These are phyloP conservation scores for Lampris megalopsis DNA, from an alignment of 2,113 vertebrate species.

Conservation along the genomic window DNA sequence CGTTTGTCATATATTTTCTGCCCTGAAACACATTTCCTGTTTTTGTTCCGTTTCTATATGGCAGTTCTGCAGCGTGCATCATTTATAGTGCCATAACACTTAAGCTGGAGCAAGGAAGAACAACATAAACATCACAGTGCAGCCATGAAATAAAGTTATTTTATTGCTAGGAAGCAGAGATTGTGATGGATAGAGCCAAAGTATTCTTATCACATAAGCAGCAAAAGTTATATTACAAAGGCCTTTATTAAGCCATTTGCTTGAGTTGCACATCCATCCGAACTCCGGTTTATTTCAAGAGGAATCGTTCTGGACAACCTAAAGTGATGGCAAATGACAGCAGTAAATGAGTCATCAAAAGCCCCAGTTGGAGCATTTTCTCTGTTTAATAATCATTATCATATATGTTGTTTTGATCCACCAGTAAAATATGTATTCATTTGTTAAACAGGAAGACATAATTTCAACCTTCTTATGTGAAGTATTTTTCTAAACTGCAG, in stretches of 20 bases:
- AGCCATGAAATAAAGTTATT: constrained; percentile 13
- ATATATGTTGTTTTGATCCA: no score
- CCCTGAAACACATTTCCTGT: no score
- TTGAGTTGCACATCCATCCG: constrained; percentile 11
- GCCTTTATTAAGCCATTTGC: constrained; percentile 8
- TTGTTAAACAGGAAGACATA: no score
- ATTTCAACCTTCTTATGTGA: background rate
- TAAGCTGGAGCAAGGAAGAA: constrained; percentile 4
- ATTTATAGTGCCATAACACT: constrained; percentile 29
- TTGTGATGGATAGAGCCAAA: background rate
- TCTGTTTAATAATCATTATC: background rate
- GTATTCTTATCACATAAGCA: constrained; percentile 12
- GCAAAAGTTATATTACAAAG: background rate
- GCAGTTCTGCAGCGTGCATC: background rate
- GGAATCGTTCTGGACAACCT: background rate
- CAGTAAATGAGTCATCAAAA: constrained; percentile 12
- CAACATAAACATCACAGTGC: background rate
- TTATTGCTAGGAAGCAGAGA: constrained; percentile 5
- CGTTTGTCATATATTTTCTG: background rate
- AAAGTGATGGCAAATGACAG: constrained; percentile 34
- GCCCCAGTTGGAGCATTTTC: background rate
- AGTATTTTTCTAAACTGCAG: background rate
- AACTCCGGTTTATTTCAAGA: constrained; percentile 14
- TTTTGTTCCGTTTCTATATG: background rate
- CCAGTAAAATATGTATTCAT: no score